A percentile compares a stretch with the other conserved stretches of the same genome.
phyloP scores from a whole-genome alignment of 1,140 invertebrate species.

The Palaemon carinicauda region DNA sequence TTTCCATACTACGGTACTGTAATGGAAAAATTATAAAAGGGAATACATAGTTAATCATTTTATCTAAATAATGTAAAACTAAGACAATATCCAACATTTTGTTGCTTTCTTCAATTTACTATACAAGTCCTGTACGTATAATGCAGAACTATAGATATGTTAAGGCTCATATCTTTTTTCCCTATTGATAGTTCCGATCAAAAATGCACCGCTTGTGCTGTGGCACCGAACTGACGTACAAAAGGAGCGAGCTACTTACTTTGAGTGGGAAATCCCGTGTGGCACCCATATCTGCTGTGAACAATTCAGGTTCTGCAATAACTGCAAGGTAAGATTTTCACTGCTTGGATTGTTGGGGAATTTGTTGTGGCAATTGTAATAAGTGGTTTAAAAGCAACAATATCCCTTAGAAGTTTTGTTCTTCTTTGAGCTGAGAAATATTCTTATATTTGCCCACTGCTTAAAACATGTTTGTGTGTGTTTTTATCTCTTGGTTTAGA shows the following conservation, averaged over 20 bases:
- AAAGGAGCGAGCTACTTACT: constrained; percentile 45
- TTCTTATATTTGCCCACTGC: too few relatives aligned
- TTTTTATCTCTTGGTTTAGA: too few relatives aligned
- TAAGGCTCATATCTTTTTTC: not conserved
- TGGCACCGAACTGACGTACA: constrained; percentile 57
- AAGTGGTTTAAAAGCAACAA: too few relatives aligned
- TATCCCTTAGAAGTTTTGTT: too few relatives aligned
- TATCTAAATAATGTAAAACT: too few relatives aligned
- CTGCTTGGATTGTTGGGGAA: not conserved
- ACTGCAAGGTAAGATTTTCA: not conserved
- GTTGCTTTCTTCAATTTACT: not conserved
- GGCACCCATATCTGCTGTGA: not conserved
- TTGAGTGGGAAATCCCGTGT: constrained; percentile 40
- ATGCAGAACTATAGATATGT: not conserved
- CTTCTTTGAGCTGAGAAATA: too few relatives aligned
- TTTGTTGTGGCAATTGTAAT: not conserved
- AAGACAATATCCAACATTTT: not conserved
- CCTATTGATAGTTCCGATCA: constrained; percentile 44
- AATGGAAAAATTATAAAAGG: too few relatives aligned
- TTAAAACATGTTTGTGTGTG: too few relatives aligned
- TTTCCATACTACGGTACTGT: too few relatives aligned
- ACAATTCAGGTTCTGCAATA: not conserved
- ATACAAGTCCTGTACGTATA: not conserved
- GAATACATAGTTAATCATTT: too few relatives aligned
- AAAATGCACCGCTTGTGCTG: constrained; percentile 58